Conservation (phyloP, 2,888 invertebrate genomes). For the Hypomecis punctinalis region DNA sequence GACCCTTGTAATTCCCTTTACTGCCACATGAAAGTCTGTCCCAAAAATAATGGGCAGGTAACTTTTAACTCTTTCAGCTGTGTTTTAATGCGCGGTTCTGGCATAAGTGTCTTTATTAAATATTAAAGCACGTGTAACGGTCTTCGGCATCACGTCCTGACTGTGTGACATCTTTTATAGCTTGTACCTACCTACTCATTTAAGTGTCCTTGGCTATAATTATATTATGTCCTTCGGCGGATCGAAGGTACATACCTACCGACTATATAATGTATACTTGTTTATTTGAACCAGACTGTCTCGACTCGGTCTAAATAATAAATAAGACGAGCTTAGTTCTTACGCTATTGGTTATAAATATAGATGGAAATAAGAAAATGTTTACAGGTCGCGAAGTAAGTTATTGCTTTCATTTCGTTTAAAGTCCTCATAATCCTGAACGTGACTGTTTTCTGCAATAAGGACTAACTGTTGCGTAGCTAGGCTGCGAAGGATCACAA, state of each 20-base stretch:
- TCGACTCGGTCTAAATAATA: slow-evolving; percentile 1
- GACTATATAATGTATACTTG: background rate
- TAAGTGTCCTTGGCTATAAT: slow-evolving; percentile 2
- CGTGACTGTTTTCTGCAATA: slow-evolving; percentile 35
- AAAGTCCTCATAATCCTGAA: slow-evolving; percentile 29
- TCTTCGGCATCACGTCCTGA: slow-evolving; percentile 5
- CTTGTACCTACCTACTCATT: slow-evolving; percentile 4
- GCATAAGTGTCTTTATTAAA: slow-evolving; percentile 28
- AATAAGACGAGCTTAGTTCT: background rate
- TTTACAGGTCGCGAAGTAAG: slow-evolving; percentile 16
- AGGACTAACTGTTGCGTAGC: slow-evolving; percentile 1
- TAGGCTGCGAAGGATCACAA: slow-evolving; percentile 5
- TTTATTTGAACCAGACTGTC: background rate
- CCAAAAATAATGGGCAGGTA: slow-evolving; percentile 34
- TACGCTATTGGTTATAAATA: slow-evolving; percentile 18
- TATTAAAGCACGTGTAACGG: slow-evolving; percentile 26
- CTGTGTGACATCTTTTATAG: slow-evolving; percentile 5
- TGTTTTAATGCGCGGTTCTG: slow-evolving; percentile 15
- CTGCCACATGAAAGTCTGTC: slow-evolving; percentile 41
- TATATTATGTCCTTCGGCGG: slow-evolving; percentile 10
- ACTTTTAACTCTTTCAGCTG: slow-evolving; percentile 39
- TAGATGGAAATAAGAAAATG: slow-evolving; percentile 19
- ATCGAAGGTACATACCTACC: background rate
- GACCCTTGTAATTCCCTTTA: slow-evolving; percentile 38
- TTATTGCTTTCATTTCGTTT: slow-evolving; percentile 28